phyloP scores from a whole-genome alignment of 2,113 vertebrate species.

The Alaudala cheleensis region DNA sequence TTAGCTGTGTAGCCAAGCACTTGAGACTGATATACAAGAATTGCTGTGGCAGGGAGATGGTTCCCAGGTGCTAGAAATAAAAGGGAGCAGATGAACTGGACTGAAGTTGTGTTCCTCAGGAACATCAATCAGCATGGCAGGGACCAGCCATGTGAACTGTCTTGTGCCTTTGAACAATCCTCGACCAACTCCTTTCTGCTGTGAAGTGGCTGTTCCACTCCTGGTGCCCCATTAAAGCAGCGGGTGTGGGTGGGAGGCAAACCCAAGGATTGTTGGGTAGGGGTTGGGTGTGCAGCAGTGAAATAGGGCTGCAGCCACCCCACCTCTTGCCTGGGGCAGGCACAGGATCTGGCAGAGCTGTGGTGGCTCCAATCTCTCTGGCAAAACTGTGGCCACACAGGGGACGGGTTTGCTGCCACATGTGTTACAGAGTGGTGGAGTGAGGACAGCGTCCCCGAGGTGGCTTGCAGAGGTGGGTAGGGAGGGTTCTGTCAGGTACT shows the following conservation, averaged over 20 bases:
- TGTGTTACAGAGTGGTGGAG: not conserved
- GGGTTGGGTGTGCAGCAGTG: not conserved
- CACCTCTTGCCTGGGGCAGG: not conserved
- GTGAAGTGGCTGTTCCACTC: not conserved
- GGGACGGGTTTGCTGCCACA: not conserved
- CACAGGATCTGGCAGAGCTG: accelerated
- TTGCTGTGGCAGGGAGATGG: not conserved
- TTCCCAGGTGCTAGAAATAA: not conserved
- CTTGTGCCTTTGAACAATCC: not conserved
- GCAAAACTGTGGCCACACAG: not conserved
- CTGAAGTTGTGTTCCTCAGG: not conserved
- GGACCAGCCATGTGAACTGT: accelerated
- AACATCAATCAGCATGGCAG: not conserved
- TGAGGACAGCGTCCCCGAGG: not conserved
- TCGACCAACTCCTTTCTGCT: not conserved
- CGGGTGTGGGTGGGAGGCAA: not conserved
- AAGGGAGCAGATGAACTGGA: not conserved
- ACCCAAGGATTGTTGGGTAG: not conserved
- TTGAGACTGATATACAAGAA: not conserved
- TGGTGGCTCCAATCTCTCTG: not conserved
- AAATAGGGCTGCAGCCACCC: not conserved
- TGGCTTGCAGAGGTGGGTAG: not conserved
- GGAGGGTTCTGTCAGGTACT: not conserved
- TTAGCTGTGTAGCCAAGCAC: not conserved
- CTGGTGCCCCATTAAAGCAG: not conserved